phyloP scores from a whole-genome alignment of 2,888 invertebrate genomes.

The Athrips mouffetella region DNA sequence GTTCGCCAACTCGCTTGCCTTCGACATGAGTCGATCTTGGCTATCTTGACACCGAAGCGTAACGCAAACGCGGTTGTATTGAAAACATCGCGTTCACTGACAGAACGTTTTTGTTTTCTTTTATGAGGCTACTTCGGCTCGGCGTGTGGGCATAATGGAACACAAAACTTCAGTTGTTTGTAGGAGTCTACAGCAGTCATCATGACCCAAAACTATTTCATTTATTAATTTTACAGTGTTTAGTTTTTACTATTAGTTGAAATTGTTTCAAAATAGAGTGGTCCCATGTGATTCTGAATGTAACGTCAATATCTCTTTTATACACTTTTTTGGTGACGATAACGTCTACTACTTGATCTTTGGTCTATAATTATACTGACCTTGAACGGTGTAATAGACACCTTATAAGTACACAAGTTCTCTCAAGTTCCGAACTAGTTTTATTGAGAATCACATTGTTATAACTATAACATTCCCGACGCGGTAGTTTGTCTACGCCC shows the following conservation, averaged over 20 bases:
- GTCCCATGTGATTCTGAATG: no score
- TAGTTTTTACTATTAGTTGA: no score
- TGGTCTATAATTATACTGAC: neutral
- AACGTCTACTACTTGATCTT: neutral
- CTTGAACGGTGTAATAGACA: conserved; percentile 20
- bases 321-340: neutral
- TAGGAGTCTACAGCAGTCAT: neutral
- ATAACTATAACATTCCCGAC: conserved; percentile 20
- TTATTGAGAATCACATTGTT: conserved; percentile 29
- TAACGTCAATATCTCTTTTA: no score
- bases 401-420: conserved; percentile 18
- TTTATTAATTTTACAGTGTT: no score
- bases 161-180: neutral
- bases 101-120: no score
- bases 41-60: conserved; percentile 9
- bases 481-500: conserved; percentile 21
- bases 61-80: no score
- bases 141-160: neutral
- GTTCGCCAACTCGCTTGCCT: conserved; percentile 7
- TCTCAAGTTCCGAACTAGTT: conserved; percentile 25
- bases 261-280: no score
- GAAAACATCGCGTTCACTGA: no score
- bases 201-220: no score
- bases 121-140: no score
- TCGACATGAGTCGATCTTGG: conserved; percentile 15